A percentile compares a stretch with the other conserved stretches of the same genome.
Evolutionary conservation across 2,113 vertebrate species (phyloP).

Genomic region (Acrocephalus kingi): DNA sequence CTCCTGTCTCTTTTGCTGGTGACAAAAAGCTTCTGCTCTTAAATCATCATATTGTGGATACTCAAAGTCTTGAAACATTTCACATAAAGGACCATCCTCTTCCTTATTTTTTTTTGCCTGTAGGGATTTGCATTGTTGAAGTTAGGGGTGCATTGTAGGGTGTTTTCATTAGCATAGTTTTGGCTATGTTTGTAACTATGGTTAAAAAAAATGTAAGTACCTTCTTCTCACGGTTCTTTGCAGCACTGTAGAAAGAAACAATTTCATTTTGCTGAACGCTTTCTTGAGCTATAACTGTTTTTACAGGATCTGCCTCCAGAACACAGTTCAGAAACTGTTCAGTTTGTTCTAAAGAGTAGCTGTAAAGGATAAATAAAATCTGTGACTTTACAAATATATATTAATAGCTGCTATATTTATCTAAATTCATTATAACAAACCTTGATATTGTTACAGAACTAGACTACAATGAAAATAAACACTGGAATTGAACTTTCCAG

Average conservation of each 20-base stretch:
- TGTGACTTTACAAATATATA: background rate
- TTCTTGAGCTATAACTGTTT: conserved; percentile 88
- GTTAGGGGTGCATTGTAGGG: background rate
- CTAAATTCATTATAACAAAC: background rate
- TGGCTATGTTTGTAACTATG: background rate
- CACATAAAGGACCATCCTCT: conserved; percentile 63
- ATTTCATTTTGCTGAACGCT: conserved; percentile 69
- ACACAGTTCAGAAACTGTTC: conserved; percentile 88
- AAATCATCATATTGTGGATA: conserved; percentile 91
- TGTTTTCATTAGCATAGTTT: background rate
- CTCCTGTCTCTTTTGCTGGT: conserved; percentile 85
- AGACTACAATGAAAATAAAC: background rate
- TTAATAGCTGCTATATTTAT: background rate
- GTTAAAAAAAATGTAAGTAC: conserved; percentile 37
- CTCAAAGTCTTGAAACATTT: conserved; percentile 85
- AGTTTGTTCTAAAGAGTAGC: conserved; percentile 89
- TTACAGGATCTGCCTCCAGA: conserved; percentile 87
- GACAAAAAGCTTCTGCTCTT: conserved; percentile 88
- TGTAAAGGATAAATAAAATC: conserved; percentile 58
- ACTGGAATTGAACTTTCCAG: background rate
- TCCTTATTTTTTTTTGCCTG: conserved; percentile 74
- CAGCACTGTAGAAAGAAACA: conserved; percentile 31
- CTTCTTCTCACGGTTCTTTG: conserved; percentile 78
- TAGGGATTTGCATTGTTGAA: conserved; percentile 4
- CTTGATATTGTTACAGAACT: background rate